Conservation (phyloP, 2,888 invertebrate genomes). For the Eubasilissa splendida region DNA sequence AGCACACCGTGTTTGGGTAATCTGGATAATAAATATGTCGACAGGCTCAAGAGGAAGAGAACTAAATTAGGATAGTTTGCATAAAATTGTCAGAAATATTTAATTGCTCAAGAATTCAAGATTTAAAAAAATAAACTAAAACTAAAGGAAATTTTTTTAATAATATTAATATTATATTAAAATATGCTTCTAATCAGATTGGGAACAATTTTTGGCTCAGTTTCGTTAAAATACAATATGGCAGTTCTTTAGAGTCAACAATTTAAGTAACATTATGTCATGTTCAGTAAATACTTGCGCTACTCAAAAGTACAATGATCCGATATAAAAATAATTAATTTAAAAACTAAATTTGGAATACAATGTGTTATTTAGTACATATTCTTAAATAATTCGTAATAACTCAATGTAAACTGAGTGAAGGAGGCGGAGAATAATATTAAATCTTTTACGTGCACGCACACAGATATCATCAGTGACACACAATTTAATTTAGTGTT, state of each 20-base stretch:
- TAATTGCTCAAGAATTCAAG: not conserved
- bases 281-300: not conserved
- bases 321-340: not conserved
- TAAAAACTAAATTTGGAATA: slow-evolving; percentile 15
- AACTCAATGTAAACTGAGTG: too few relatives aligned
- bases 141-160: not conserved
- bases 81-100: too few relatives aligned
- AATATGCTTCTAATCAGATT: slow-evolving; percentile 16
- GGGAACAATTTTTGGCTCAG: slow-evolving; percentile 16
- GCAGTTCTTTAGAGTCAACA: not conserved
- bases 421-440: too few relatives aligned
- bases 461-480: too few relatives aligned
- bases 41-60: too few relatives aligned
- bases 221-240: slow-evolving; percentile 22
- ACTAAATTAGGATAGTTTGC: too few relatives aligned
- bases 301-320: not conserved
- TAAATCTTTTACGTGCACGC: too few relatives aligned
- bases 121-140: not conserved
- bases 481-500: too few relatives aligned
- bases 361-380: too few relatives aligned
- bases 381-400: not conserved
- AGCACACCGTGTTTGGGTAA: too few relatives aligned
- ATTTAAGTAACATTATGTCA: slow-evolving; percentile 9
- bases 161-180: slow-evolving; percentile 5
- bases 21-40: too few relatives aligned